A percentile compares a stretch with the other conserved stretches of the same genome.
Conservation (phyloP, 2,797 vertebrate species). For the Buphagus erythrorhynchus region DNA sequence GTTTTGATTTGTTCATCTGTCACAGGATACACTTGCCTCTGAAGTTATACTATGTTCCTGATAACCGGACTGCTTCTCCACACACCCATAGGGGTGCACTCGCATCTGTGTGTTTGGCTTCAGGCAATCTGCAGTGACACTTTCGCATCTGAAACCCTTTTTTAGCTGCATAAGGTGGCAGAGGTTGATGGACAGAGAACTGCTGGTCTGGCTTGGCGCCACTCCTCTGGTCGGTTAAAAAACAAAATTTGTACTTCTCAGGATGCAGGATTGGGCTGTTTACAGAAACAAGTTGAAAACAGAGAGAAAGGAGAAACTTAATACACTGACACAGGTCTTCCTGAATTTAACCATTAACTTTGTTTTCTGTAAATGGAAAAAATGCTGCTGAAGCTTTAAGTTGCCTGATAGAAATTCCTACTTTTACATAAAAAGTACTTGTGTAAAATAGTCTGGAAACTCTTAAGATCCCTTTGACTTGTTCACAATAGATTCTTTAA, state of each 20-base stretch:
- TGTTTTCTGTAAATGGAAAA: not conserved
- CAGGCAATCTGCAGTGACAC: not conserved
- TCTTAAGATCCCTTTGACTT: not conserved
- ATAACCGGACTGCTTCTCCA: not conserved
- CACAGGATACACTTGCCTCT: not conserved
- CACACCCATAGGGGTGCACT: not conserved
- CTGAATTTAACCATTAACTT: not conserved
- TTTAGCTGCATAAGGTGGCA: not conserved
- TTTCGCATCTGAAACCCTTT: not conserved
- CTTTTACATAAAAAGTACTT: not conserved
- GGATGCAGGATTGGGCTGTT: not conserved
- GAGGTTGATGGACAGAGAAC: not conserved
- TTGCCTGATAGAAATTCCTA: not conserved
- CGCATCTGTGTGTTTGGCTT: not conserved
- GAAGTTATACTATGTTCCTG: fast-evolving
- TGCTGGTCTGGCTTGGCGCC: not conserved
- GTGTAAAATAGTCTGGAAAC: not conserved
- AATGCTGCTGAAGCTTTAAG: not conserved
- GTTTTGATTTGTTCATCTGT: not conserved
- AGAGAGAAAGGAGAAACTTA: not conserved
- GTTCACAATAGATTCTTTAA: not conserved
- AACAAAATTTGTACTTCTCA: not conserved
- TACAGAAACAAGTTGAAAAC: not conserved
- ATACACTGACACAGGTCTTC: not conserved
- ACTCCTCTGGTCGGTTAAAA: not conserved